Conservation (phyloP, 1,140 invertebrate species). For the Listronotus bonariensis region DNA sequence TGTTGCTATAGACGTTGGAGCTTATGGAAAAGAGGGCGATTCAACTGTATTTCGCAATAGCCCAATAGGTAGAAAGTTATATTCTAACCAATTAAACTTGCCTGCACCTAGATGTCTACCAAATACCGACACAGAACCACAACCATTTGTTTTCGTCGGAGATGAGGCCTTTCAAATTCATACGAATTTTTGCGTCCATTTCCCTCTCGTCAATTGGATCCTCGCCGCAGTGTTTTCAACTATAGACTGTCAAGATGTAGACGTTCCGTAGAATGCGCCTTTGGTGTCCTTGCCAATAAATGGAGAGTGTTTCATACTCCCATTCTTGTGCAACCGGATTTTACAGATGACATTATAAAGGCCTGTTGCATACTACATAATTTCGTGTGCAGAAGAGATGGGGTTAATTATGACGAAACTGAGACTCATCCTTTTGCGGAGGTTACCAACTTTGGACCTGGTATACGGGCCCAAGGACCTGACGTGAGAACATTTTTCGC, state of each 20-base stretch:
- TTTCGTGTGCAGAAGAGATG: conserved; percentile 49
- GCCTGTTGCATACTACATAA: conserved; percentile 53
- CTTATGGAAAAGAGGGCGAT: conserved; percentile 52
- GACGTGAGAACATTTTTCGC: conserved; percentile 10
- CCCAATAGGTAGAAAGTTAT: conserved; percentile 37
- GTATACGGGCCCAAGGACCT: conserved; percentile 1
- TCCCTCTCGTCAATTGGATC: conserved; percentile 47
- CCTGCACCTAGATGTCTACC: too few species aligned
- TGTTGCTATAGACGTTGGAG: conserved; percentile 28
- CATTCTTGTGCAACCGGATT: conserved; percentile 42
- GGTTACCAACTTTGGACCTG: conserved; percentile 6
- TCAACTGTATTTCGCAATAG: conserved; percentile 49
- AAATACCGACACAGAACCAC: conserved; percentile 28
- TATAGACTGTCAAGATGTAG: conserved; percentile 54
- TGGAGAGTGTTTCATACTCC: conserved; percentile 22
- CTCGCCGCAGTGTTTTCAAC: conserved; percentile 55
- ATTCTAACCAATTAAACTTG: too few species aligned
- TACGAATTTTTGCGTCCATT: conserved; percentile 39
- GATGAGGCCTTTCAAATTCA: conserved; percentile 53
- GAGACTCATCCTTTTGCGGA: conserved; percentile 14
- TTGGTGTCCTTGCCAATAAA: conserved; percentile 49
- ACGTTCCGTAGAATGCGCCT: conserved; percentile 56
- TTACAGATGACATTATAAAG: conserved; percentile 47
- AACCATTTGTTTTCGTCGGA: conserved; percentile 5
- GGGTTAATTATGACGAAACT: conserved; percentile 48